These are phyloP conservation scores for Sorex maritimensis DNA, from an alignment of 2,797 vertebrate species.

Conservation along the genomic window DNA sequence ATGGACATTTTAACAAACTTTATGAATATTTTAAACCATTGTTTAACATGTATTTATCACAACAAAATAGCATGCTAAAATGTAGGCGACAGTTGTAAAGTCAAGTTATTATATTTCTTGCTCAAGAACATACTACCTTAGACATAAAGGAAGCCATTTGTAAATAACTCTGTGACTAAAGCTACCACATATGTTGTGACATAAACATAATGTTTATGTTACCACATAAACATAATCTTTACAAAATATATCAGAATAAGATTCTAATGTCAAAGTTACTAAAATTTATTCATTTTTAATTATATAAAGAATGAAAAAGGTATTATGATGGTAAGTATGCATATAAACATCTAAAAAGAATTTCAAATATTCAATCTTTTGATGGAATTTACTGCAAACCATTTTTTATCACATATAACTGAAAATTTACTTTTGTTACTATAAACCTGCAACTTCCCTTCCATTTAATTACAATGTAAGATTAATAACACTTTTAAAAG, in stretches of 20 bases:
- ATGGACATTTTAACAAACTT: constrained; percentile 37
- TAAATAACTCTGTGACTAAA: constrained; percentile 80
- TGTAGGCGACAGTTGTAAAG: constrained; percentile 54
- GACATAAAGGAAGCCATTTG: constrained; percentile 79
- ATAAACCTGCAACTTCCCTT: constrained; percentile 17
- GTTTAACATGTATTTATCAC: constrained; percentile 60
- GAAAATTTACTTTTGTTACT: constrained; percentile 48
- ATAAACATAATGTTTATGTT: too few relatives aligned
- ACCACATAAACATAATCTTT: constrained; percentile 62
- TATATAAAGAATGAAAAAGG: constrained; percentile 63
- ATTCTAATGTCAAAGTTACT: constrained; percentile 25
- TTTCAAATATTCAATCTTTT: constrained; percentile 60
- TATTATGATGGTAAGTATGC: constrained; percentile 10
- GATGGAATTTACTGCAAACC: constrained; percentile 30
- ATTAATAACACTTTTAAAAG: constrained; percentile 80
- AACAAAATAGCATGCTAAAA: constrained; percentile 70
- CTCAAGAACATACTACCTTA: constrained; percentile 79
- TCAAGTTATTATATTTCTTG: constrained; percentile 75
- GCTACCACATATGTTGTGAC: constrained; percentile 50
- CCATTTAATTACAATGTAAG: constrained; percentile 77
- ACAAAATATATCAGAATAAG: constrained; percentile 70
- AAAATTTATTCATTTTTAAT: constrained; percentile 87
- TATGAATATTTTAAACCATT: constrained; percentile 53
- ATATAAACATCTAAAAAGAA: constrained; percentile 56
- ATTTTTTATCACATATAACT: constrained; percentile 48